Conservation (phyloP, 1,140 invertebrate genomes). For the Probaryconus sp. region DNA sequence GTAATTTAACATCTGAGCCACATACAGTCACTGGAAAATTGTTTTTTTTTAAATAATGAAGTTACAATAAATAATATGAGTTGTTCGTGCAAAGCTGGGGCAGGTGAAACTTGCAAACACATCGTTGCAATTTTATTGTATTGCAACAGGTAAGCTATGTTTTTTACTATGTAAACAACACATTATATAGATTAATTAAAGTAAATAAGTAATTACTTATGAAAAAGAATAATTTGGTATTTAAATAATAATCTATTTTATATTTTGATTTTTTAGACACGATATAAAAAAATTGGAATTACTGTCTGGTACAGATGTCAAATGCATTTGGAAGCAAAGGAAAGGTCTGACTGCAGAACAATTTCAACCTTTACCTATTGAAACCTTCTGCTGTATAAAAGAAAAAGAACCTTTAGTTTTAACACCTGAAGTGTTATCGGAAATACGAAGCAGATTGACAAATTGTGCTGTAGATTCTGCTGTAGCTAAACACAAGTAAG, state of each 20-base stretch:
- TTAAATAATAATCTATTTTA: slow-evolving; percentile 16
- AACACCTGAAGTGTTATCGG: neutral
- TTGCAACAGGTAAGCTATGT: slow-evolving; percentile 15
- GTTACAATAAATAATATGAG: slow-evolving; percentile 7
- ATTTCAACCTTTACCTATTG: slow-evolving; percentile 10
- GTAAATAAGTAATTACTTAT: too few species aligned
- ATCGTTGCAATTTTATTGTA: slow-evolving; percentile 24
- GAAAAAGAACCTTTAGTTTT: neutral
- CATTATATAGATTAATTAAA: too few species aligned
- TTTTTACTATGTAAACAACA: neutral
- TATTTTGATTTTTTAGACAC: slow-evolving; percentile 10
- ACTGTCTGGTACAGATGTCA: slow-evolving; percentile 11
- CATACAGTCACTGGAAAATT: slow-evolving; percentile 6
- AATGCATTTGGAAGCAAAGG: slow-evolving; percentile 21
- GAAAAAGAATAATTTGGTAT: neutral
- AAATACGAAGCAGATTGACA: slow-evolving; percentile 4
- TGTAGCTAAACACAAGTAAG: slow-evolving; percentile 14
- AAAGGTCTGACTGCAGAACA: slow-evolving; percentile 15
- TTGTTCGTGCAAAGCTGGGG: slow-evolving; percentile 23
- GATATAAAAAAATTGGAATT: neutral
- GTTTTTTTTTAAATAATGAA: slow-evolving; percentile 3
- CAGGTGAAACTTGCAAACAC: slow-evolving; percentile 18
- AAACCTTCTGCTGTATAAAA: slow-evolving; percentile 27
- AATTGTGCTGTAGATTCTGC: slow-evolving; percentile 9
- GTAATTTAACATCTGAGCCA: slow-evolving; percentile 20